Evolutionary conservation across 2,888 invertebrate genomes (phyloP).

Genomic region (Dryocosmus kuriphilus): DNA sequence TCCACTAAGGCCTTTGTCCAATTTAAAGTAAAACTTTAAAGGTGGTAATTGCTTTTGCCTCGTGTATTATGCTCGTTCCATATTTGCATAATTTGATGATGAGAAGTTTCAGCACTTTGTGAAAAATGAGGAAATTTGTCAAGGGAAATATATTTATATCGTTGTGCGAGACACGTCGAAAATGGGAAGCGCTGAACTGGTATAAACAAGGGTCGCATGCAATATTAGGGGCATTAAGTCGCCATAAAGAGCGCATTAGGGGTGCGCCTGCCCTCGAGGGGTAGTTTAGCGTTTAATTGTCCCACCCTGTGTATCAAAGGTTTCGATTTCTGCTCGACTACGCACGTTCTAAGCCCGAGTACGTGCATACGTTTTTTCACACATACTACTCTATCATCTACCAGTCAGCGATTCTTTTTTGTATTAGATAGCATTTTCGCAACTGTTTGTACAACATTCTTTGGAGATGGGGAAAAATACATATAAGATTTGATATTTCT

Average conservation of each 20-base stretch:
- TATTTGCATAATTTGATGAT: conserved; percentile 19
- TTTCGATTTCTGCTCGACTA: conserved; percentile 75
- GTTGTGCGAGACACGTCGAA: conserved; percentile 56
- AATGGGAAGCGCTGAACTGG: conserved; percentile 75
- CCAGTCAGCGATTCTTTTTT: conserved; percentile 24
- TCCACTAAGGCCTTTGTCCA: too few species aligned
- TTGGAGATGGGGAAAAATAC: not conserved
- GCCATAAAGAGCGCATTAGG: conserved; percentile 78
- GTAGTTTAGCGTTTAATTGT: conserved; percentile 78
- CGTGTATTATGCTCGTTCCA: not conserved
- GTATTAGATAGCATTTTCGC: not conserved
- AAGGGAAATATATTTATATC: conserved; percentile 15
- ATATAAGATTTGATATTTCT: not conserved
- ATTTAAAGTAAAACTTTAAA: not conserved
- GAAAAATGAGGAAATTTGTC: conserved; percentile 18
- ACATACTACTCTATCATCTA: conserved; percentile 49
- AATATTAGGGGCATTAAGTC: conserved; percentile 77
- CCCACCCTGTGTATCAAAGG: conserved; percentile 76
- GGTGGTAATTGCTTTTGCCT: not conserved
- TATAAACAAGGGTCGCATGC: conserved; percentile 76
- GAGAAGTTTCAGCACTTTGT: not conserved
- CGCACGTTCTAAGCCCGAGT: conserved; percentile 65
- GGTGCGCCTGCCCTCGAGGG: conserved; percentile 75
- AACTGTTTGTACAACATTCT: conserved; percentile 19
- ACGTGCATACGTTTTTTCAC: conserved; percentile 57